These are phyloP conservation scores for Catharus ustulatus DNA, from an alignment of 2,797 vertebrate genomes.

Conservation along the genomic window DNA sequence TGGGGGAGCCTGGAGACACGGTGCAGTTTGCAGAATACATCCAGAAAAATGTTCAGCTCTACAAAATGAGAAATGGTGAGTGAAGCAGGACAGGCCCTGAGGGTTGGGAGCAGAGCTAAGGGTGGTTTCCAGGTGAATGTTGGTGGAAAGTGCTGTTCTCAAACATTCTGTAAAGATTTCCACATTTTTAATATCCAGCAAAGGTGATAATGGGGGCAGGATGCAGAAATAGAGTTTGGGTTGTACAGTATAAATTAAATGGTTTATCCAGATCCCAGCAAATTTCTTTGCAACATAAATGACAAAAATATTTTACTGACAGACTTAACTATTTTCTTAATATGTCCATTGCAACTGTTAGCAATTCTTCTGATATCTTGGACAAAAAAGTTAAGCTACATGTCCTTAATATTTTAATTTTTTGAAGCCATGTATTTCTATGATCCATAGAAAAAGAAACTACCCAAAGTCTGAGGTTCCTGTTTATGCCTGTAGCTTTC, in stretches of 20 bases:
- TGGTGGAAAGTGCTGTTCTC: background rate
- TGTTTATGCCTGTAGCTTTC: background rate
- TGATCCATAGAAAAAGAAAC: accelerated
- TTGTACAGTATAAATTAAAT: background rate
- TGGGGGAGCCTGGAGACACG: slow-evolving; percentile 96
- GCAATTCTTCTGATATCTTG: background rate
- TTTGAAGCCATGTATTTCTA: background rate
- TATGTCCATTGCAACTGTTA: background rate
- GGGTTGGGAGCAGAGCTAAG: background rate
- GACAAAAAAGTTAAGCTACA: background rate
- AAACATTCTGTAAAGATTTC: background rate
- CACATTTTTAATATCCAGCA: background rate
- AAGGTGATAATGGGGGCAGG: background rate
- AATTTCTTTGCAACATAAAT: background rate
- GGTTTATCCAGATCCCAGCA: background rate
- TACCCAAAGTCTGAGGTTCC: background rate
- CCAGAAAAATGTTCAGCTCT: slow-evolving; percentile 98
- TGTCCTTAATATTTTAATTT: background rate
- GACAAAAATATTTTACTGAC: background rate
- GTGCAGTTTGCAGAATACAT: slow-evolving; percentile 99
- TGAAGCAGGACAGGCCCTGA: background rate
- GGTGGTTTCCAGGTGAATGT: background rate
- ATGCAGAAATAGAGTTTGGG: background rate
- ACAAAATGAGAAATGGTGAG: slow-evolving; percentile 98
- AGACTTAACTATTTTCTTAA: background rate